Percentiles rank a stretch among this genome's conserved stretches.
Conservation (phyloP, 2,797 vertebrate genomes). For the Protosalanx chinensis region DNA sequence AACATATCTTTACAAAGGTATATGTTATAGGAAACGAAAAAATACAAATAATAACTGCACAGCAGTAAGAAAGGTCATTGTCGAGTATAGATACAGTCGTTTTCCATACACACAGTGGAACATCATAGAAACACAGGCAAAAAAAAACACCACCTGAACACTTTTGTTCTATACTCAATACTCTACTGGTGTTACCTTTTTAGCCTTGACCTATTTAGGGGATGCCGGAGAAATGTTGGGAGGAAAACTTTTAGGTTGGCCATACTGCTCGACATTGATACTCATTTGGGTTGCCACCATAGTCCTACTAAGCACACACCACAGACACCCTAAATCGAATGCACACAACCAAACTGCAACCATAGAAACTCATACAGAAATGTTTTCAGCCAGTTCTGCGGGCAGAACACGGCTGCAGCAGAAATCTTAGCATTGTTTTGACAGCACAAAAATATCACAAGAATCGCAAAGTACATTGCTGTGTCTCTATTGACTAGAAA, state of each 20-base stretch:
- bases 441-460: constrained; percentile 72
- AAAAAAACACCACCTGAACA: constrained; percentile 67
- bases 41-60: constrained; percentile 82
- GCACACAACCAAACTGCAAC: constrained; percentile 66
- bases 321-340: constrained; percentile 73
- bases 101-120: constrained; percentile 76
- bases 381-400: constrained; percentile 63
- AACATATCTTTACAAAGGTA: constrained; percentile 80
- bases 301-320: constrained; percentile 72
- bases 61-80: constrained; percentile 81
- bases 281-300: constrained; percentile 63
- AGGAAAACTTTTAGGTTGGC: constrained; percentile 64
- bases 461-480: constrained; percentile 73
- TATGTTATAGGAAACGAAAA: constrained; percentile 75
- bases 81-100: constrained; percentile 76
- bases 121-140: constrained; percentile 70
- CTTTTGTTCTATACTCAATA: constrained; percentile 70
- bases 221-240: constrained; percentile 58
- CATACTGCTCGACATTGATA: constrained; percentile 62
- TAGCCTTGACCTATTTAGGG: constrained; percentile 63
- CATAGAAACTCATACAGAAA: constrained; percentile 62
- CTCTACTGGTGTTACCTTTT: constrained; percentile 62
- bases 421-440: constrained; percentile 63
- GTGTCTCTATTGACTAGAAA: constrained; percentile 71
- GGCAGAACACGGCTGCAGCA: constrained; percentile 72